Evolutionary conservation across 1,140 invertebrate species (phyloP).

Genomic region (Diachasma alloeum): DNA sequence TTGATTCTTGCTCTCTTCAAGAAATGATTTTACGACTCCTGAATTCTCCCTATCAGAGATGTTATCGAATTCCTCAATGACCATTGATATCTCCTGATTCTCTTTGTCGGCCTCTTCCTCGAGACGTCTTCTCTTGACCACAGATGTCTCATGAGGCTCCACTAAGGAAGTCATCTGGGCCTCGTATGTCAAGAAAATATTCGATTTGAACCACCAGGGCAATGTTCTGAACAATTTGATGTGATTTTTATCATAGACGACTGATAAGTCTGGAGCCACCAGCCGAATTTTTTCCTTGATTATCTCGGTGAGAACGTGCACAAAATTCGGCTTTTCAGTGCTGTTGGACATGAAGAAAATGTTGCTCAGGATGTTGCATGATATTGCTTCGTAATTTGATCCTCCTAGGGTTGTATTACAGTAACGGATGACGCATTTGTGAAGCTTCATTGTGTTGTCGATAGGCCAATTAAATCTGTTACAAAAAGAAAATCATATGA

Average conservation of each 20-base stretch:
- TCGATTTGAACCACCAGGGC: slow-evolving; percentile 62
- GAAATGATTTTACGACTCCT: slow-evolving; percentile 37
- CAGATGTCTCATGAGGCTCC: slow-evolving; percentile 24
- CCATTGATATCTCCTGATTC: slow-evolving; percentile 15
- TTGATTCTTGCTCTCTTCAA: slow-evolving; percentile 19
- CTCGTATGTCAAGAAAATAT: slow-evolving; percentile 38
- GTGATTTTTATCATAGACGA: slow-evolving; percentile 58
- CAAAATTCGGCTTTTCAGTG: slow-evolving; percentile 43
- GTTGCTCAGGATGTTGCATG: slow-evolving; percentile 48
- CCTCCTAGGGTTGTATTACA: slow-evolving; percentile 44
- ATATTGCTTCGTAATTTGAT: slow-evolving; percentile 36
- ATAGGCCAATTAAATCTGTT: slow-evolving; percentile 56
- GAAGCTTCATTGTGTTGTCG: slow-evolving; percentile 39
- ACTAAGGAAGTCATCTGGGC: slow-evolving; percentile 2
- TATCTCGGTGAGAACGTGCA: slow-evolving; percentile 52
- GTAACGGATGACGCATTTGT: slow-evolving; percentile 43
- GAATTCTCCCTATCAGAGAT: slow-evolving; percentile 22
- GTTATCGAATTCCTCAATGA: slow-evolving; percentile 33
- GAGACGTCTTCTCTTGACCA: slow-evolving; percentile 30
- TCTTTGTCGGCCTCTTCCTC: slow-evolving; percentile 20
- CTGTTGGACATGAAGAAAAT: slow-evolving; percentile 46
- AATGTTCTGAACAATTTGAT: slow-evolving; percentile 52
- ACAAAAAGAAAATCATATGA: slow-evolving; percentile 27
- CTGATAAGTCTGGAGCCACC: slow-evolving; percentile 41
- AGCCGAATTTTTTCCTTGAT: slow-evolving; percentile 47